These are phyloP conservation scores for Oxyruncus cristatus DNA, from an alignment of 2,113 vertebrate species.

Conservation along the genomic window DNA sequence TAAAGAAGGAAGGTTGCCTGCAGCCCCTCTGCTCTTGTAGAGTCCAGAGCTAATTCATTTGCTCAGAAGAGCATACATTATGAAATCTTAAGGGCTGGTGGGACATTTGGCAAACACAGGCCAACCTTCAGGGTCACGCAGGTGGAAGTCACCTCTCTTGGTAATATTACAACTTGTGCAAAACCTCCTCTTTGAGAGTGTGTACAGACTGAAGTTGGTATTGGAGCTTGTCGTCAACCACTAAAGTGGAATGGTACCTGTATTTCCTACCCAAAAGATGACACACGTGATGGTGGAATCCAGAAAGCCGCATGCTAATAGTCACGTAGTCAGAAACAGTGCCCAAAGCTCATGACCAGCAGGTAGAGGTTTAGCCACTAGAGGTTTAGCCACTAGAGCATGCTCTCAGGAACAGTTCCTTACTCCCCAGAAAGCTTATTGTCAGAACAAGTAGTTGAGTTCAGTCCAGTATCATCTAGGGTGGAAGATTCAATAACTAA, in stretches of 20 bases:
- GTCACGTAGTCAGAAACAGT: not conserved
- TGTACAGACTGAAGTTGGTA: not conserved
- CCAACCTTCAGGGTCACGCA: not conserved
- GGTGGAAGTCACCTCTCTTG: not conserved
- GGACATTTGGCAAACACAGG: not conserved
- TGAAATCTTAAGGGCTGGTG: not conserved
- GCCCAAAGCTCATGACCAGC: not conserved
- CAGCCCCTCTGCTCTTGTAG: not conserved
- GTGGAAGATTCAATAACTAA: not conserved
- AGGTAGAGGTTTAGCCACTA: not conserved
- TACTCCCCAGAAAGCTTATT: not conserved
- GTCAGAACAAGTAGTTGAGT: not conserved
- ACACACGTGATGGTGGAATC: not conserved
- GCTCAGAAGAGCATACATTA: not conserved
- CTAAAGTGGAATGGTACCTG: not conserved
- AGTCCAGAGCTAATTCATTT: not conserved
- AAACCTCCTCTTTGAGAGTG: not conserved
- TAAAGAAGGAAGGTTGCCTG: not conserved
- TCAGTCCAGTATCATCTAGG: not conserved
- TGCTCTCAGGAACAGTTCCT: not conserved
- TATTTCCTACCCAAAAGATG: not conserved
- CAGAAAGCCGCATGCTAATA: not conserved
- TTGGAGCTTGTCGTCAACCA: not conserved
- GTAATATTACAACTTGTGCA: not conserved
- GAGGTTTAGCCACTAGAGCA: not conserved